Conservation (phyloP, 2,797 vertebrate species). For the Lycodopsis pacificus region DNA sequence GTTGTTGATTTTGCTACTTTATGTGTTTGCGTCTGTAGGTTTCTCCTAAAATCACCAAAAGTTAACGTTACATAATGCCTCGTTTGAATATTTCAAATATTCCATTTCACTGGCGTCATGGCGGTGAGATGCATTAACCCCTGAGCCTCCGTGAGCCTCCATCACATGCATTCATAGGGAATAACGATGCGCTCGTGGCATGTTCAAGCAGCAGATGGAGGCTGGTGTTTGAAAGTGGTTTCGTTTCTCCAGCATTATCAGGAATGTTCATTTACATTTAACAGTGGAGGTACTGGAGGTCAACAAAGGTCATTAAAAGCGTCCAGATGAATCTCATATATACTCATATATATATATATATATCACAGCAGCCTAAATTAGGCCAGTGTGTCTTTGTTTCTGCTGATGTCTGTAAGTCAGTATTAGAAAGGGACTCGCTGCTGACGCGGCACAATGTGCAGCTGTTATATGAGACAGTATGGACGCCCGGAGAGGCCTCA, state of each 20-base stretch:
- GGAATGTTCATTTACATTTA: no score
- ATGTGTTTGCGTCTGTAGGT: no score
- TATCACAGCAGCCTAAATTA: conserved; percentile 19
- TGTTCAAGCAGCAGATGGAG: no score
- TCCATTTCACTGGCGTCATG: not conserved
- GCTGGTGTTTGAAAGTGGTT: no score
- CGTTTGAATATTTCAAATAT: no score
- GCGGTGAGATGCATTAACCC: not conserved
- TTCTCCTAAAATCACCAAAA: no score
- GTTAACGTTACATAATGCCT: no score
- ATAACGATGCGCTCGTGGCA: not conserved
- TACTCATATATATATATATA: no score
- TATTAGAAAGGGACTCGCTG: conserved; percentile 22
- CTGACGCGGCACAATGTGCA: conserved; percentile 65
- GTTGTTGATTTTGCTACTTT: no score
- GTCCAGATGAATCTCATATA: not conserved
- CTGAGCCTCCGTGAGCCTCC: not conserved
- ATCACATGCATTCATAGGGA: not conserved
- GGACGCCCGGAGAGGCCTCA: conserved; percentile 27
- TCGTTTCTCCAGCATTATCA: no score
- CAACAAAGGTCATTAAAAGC: not conserved
- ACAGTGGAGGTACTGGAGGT: not conserved
- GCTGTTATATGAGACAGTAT: conserved; percentile 51
- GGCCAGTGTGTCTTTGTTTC: conserved; percentile 47
- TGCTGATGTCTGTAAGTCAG: conserved; percentile 40